Base-by-base conservation (phyloP, 2,113 vertebrate genomes). In the Rana temporaria region DNA sequence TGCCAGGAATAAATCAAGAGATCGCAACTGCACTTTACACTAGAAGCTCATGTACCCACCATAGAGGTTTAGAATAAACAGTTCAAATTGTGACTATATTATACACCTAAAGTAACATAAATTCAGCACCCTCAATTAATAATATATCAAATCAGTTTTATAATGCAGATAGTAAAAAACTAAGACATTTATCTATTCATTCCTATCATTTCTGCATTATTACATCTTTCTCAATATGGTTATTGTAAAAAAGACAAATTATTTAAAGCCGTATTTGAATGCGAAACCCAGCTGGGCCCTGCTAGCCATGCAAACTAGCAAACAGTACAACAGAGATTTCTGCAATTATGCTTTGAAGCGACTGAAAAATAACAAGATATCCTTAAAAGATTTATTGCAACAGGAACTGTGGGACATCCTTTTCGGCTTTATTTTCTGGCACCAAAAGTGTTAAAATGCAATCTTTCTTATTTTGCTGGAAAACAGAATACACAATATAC, bases 281-380 rank as follows among this genome's bases (percentile, higher is more conserved):
- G 30, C 17, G 32, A 69, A 68, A 5, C 26, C 56, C 78, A 80
- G 56, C 66, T 80, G 78, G 56, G 66, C 32, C 78, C 78, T 34
- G 60, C 78, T 59, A 9, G 55, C 66, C 65, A 80, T 16, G 32
- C 34, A 57, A 1, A 14, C 17, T 26, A 48, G 66, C 20, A 60
- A 52, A 48, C 26, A 48, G n/a, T 14, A 14, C 7, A 59, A 17
- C 66, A 52, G 56, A 69, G 34, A 79, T 60, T 69, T 70, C 32
- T 52, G 17, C 32, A 56, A 32, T 20, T 12, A 79, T 42, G 19
- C 17, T 17, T 6, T 12, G 32, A 70, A 69, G 14, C n/a, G 42
- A 57, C 6, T 24, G 14, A 69, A 42, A 69, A 59, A 79, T 1
- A 80, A 38, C 2, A 30, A 30, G 66, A 70, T 20, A 60, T 80